These are phyloP conservation scores for Anthonomus grandis DNA, from an alignment of 1,140 invertebrate species.

Conservation along the genomic window DNA sequence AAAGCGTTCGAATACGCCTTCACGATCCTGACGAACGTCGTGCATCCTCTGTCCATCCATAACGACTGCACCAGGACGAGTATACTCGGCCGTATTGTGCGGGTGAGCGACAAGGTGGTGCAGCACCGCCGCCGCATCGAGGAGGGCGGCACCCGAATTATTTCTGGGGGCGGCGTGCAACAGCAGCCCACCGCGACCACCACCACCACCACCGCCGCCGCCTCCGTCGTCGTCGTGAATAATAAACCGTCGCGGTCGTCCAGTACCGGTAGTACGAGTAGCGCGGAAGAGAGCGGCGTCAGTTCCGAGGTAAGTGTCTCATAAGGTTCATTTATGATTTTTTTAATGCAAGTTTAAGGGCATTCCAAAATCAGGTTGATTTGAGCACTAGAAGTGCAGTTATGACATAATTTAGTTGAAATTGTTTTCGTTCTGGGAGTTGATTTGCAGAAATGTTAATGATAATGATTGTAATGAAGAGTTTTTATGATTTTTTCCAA, in stretches of 20 bases:
- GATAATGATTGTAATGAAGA: too few species aligned
- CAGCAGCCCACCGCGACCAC: background rate
- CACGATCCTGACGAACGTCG: constrained; percentile 76
- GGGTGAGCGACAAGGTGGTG: constrained; percentile 91
- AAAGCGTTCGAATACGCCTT: constrained; percentile 95
- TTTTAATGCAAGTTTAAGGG: too few species aligned
- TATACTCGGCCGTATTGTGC: constrained; percentile 85
- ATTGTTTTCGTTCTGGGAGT: too few species aligned
- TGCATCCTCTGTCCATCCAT: constrained; percentile 62
- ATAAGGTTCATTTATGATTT: background rate
- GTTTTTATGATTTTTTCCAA: too few species aligned
- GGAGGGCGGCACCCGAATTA: constrained; percentile 14
- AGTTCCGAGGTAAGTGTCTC: constrained; percentile 45
- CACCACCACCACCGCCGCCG: constrained; percentile 13
- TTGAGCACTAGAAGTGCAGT: too few species aligned
- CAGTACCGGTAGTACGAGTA: constrained; percentile 45
- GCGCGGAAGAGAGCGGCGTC: constrained; percentile 41
- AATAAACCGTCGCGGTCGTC: constrained; percentile 39
- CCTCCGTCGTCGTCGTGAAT: background rate
- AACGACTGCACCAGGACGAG: constrained; percentile 56
- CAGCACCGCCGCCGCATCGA: constrained; percentile 74
- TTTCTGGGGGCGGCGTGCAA: too few species aligned
- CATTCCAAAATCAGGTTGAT: too few species aligned
- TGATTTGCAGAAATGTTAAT: background rate
- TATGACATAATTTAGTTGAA: too few species aligned